Conservation (phyloP, 2,113 vertebrate species). For the Centropus bengalensis region DNA sequence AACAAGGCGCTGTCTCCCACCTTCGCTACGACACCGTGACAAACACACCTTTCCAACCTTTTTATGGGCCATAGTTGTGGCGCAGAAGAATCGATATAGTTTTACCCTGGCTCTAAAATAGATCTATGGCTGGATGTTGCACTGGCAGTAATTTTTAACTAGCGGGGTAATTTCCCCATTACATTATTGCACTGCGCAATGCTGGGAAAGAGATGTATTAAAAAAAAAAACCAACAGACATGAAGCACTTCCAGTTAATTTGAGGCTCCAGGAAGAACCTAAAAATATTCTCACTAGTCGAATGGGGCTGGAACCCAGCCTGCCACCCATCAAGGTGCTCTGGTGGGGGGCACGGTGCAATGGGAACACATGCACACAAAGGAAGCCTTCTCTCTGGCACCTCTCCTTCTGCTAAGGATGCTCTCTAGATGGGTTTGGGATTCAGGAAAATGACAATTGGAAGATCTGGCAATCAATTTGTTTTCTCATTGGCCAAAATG, state of each 20-base stretch:
- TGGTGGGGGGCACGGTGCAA: neutral
- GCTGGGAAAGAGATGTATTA: conserved; percentile 64
- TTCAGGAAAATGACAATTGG: neutral
- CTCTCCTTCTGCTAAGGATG: neutral
- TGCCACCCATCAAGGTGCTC: neutral
- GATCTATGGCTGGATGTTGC: conserved; percentile 53
- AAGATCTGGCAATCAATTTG: neutral
- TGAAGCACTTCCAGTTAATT: conserved; percentile 67
- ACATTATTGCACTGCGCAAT: conserved; percentile 57
- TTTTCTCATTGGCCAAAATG: neutral
- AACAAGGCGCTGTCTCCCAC: neutral
- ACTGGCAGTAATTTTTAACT: conserved; percentile 70
- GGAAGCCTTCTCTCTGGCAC: neutral
- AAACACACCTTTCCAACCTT: conserved; percentile 53
- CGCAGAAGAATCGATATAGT: conserved; percentile 49
- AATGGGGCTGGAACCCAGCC: neutral
- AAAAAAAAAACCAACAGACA: conserved; percentile 40
- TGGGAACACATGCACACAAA: neutral
- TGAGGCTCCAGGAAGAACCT: conserved; percentile 56
- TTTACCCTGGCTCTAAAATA: conserved; percentile 68
- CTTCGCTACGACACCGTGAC: neutral
- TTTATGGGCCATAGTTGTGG: conserved; percentile 41
- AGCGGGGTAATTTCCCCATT: conserved; percentile 71
- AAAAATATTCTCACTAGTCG: conserved; percentile 30
- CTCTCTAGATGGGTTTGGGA: neutral